These are phyloP conservation scores for Trichacis sp. DNA, from an alignment of 2,888 invertebrate species.

Conservation along the genomic window DNA sequence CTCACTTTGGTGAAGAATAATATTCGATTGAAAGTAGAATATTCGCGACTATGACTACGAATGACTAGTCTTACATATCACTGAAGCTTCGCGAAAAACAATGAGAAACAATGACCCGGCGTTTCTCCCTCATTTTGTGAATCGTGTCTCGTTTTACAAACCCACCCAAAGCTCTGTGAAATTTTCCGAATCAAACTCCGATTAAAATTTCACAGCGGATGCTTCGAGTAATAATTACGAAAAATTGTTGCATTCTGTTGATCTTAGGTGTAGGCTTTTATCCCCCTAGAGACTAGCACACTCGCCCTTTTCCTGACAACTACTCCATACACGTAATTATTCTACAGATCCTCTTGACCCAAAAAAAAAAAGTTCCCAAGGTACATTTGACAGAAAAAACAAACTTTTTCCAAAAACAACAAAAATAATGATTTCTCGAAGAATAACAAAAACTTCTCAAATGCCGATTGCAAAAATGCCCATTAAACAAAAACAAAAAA, in stretches of 20 bases:
- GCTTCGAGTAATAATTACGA: constrained; percentile 26
- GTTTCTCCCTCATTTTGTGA: not conserved
- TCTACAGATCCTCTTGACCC: not conserved
- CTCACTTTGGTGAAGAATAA: not conserved
- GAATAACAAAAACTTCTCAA: no score
- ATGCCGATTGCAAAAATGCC: no score
- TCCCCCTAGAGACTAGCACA: constrained; percentile 44
- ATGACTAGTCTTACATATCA: constrained; percentile 62
- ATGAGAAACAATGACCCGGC: not conserved
- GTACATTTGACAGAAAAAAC: no score
- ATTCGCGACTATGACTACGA: constrained; percentile 31
- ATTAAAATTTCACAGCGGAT: not conserved
- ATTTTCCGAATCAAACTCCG: not conserved
- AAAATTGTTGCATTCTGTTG: constrained; percentile 61
- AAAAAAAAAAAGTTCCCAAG: constrained; percentile 8
- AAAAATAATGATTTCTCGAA: no score
- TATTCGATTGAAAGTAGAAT: not conserved
- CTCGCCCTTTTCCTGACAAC: constrained; percentile 32
- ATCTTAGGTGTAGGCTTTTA: constrained; percentile 31
- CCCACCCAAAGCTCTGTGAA: not conserved
- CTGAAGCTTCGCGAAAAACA: constrained; percentile 47
- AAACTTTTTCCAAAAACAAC: no score
- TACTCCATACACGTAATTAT: constrained; percentile 21
- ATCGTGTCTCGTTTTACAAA: not conserved
- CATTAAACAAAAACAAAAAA: not conserved